These are phyloP conservation scores for Larimichthys polyactis DNA, from an alignment of 2,113 vertebrate species.

Conservation along the genomic window DNA sequence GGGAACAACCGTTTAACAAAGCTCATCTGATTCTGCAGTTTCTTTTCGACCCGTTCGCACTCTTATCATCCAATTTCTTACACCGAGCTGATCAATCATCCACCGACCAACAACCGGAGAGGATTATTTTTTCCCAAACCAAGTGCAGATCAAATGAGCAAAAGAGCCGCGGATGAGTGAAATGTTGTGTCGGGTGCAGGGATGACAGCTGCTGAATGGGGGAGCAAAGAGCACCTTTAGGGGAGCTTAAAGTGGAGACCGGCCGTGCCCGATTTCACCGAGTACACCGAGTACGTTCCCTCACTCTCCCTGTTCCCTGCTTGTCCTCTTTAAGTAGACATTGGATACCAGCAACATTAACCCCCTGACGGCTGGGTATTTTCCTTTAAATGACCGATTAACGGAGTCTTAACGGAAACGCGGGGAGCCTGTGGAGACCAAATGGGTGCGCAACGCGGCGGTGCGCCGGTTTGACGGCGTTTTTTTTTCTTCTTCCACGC, in stretches of 20 bases:
- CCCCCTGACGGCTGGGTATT: constrained; percentile 6
- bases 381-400: constrained; percentile 32
- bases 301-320: not conserved
- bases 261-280: constrained; percentile 25
- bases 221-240: constrained; percentile 36
- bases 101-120: not conserved
- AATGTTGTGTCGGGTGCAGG: constrained; percentile 37
- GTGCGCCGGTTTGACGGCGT: constrained; percentile 68
- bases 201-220: constrained; percentile 55
- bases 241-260: constrained; percentile 31
- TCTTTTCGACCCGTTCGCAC: not conserved
- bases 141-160: not conserved
- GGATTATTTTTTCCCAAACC: constrained; percentile 22
- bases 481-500: constrained; percentile 9
- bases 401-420: constrained; percentile 29
- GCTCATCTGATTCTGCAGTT: constrained; percentile 7
- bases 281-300: constrained; percentile 10
- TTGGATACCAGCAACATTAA: constrained; percentile 4
- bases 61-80: not conserved
- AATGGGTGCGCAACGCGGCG: constrained; percentile 59
- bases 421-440: constrained; percentile 59
- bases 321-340: not conserved
- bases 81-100: constrained; percentile 20
- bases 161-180: constrained; percentile 30
- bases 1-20: not conserved